Conservation (phyloP, 1,140 invertebrate species). For the Copidosoma floridanum region DNA sequence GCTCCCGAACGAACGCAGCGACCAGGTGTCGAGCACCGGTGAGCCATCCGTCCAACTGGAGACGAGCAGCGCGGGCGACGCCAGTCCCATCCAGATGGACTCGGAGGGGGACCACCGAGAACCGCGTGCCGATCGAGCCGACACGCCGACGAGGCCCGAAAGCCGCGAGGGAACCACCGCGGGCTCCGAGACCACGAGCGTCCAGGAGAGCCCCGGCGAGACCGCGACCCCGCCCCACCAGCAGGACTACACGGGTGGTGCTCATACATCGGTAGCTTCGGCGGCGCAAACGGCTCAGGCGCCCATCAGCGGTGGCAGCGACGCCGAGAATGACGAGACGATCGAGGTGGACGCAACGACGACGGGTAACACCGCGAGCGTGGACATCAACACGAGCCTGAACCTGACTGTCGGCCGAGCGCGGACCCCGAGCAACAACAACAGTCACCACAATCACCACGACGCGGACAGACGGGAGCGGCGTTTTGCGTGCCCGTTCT, state of each 20-base stretch:
- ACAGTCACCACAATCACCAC: conserved; percentile 38
- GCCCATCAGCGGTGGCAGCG: background rate
- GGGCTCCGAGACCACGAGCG: conserved; percentile 39
- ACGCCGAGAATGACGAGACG: conserved; percentile 19
- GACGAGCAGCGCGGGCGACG: conserved; percentile 43
- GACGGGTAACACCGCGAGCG: conserved; percentile 24
- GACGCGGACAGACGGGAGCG: conserved; percentile 51
- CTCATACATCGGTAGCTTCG: conserved; percentile 21
- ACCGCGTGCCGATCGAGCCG: conserved; percentile 36
- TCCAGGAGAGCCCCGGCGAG: conserved; percentile 35
- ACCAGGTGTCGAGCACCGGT: conserved; percentile 73
- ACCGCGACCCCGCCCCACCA: conserved; percentile 2
- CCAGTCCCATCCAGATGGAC: conserved; percentile 35
- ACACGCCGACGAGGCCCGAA: conserved; percentile 33
- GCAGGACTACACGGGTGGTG: background rate
- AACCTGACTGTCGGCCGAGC: conserved; percentile 23
- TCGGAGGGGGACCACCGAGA: conserved; percentile 35
- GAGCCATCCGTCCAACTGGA: conserved; percentile 60
- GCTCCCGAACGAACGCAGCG: conserved; percentile 55
- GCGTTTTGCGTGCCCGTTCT: conserved; percentile 82
- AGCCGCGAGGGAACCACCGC: conserved; percentile 35
- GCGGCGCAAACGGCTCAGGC: conserved; percentile 23
- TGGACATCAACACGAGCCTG: conserved; percentile 6
- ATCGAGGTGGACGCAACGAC: conserved; percentile 35
- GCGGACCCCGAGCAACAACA: conserved; percentile 38